Evolutionary conservation across 1,140 invertebrate genomes (phyloP), one percentile per base, ranked within the genome.

Genomic region (Sycophila sp.): DNA sequence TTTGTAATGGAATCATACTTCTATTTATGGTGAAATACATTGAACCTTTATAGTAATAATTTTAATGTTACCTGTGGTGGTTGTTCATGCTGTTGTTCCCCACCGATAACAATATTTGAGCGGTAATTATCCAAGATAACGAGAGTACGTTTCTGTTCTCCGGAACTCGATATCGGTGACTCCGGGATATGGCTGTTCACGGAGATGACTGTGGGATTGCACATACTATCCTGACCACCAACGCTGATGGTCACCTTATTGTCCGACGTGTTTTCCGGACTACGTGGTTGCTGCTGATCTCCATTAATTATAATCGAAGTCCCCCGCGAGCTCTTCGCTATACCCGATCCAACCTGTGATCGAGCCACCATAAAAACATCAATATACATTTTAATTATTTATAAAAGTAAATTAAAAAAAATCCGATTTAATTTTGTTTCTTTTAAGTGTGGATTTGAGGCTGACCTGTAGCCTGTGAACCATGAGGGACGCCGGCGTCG

Each of bases 291-390:
- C 77, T 91, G 91, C 81, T 91, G 89, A 74, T 93, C 91, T 5
- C 91, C 91, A 76, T 90, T 93, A 65, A 93, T 93, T 80, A 92
- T 83, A 72, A 93, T 93, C 6, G 92, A 94, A 4, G 92, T 93
- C 82, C 91, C 90, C 77, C 89, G 88, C 65, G 88, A 58, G 78
- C 86, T 82, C 79, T 68, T 71, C n/a, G 32, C 32, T 1, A 60
- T 10, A 24, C 30, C 49, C 38, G 69, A 59, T 1, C 53, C 53
- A n/a, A 64, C 42, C 58, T 70, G 8, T 11, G 1, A 4, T 17
- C 2, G 13, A 28, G 22, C 15, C 5, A n/a, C n/a, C n/a, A 47
- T 7, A 47, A 58, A 7, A 53, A 13, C 22, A 24, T 47, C 22
- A 17, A n/a, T 8, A 47, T 47, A 6, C 0, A 40, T 40, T 47